phyloP scores from a whole-genome alignment of 2,113 vertebrate species.

The Oxyruncus cristatus region DNA sequence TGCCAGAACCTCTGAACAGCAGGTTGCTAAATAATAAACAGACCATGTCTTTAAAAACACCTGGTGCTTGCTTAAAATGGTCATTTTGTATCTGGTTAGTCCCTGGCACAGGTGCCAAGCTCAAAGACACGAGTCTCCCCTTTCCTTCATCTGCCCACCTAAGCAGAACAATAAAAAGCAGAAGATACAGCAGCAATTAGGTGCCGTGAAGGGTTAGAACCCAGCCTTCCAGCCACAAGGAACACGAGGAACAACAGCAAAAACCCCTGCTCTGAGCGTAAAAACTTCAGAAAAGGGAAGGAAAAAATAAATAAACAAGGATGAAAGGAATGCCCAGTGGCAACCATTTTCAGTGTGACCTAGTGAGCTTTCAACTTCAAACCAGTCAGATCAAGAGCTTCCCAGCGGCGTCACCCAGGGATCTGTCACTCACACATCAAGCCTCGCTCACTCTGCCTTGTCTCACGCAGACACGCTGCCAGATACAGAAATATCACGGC shows the following conservation, averaged over 20 bases:
- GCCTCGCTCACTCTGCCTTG: slow-evolving; percentile 37
- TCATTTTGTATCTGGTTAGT: background rate
- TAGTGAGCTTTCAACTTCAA: slow-evolving; percentile 79
- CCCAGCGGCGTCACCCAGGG: slow-evolving; percentile 65
- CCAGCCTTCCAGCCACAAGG: background rate
- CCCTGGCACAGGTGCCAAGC: background rate
- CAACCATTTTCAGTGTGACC: slow-evolving; percentile 73
- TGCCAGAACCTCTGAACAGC: slow-evolving; percentile 37
- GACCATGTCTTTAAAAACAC: slow-evolving; percentile 18
- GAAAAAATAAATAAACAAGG: slow-evolving; percentile 67
- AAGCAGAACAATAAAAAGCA: background rate
- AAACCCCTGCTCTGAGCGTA: background rate
- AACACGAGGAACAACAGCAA: background rate
- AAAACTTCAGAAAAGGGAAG: slow-evolving; percentile 18
- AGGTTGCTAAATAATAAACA: slow-evolving; percentile 41
- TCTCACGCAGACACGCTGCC: slow-evolving; percentile 17
- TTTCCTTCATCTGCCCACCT: background rate
- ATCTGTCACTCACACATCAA: slow-evolving; percentile 69
- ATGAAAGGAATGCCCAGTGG: slow-evolving; percentile 80
- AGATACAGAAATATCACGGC: slow-evolving; percentile 21
- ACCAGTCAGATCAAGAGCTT: slow-evolving; percentile 75
- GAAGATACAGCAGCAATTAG: background rate
- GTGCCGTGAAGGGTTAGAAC: background rate
- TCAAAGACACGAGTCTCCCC: background rate
- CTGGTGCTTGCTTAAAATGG: background rate